Evolutionary conservation across 53 echinoderm and acorn worm species (phyloP).

Genomic region (Paracentrotus lividus): DNA sequence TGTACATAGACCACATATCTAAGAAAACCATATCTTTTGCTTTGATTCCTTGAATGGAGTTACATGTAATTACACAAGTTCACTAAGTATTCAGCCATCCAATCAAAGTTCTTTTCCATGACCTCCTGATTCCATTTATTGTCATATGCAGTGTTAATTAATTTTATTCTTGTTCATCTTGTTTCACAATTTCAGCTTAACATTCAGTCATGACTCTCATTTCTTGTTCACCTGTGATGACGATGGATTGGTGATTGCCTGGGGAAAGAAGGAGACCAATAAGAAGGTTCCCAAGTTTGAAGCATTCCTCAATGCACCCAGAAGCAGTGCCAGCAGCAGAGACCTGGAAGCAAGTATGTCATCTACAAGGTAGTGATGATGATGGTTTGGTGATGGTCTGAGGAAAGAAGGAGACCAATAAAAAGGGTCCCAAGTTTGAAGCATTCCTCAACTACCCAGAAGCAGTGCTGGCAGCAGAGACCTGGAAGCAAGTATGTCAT

Average conservation of each 20-base stretch:
- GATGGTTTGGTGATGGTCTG: conserved; percentile 88
- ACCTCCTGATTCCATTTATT: no score
- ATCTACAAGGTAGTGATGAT: conserved; percentile 41
- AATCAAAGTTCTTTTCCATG: no score
- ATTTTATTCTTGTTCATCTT: not conserved
- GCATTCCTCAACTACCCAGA: not conserved
- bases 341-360: conserved; percentile 26
- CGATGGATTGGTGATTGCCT: conserved; percentile 85
- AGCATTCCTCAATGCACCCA: conserved; percentile 75
- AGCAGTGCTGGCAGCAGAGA: not conserved
- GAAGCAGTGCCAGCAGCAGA: not conserved
- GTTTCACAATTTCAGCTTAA: conserved; percentile 72
- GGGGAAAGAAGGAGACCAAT: conserved; percentile 90
- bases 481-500: conserved; percentile 17
- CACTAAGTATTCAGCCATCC: no score
- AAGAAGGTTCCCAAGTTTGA: conserved; percentile 88
- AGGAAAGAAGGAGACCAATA: conserved; percentile 85
- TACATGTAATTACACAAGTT: no score
- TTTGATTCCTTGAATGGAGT: no score
- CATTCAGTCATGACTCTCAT: conserved; percentile 92
- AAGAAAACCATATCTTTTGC: no score
- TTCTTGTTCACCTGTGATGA: conserved; percentile 87
- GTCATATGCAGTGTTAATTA: no score
- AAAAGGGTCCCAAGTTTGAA: not conserved
- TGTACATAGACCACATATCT: no score